Conservation (phyloP, 1,140 invertebrate species). For the Drosophila nannoptera region DNA sequence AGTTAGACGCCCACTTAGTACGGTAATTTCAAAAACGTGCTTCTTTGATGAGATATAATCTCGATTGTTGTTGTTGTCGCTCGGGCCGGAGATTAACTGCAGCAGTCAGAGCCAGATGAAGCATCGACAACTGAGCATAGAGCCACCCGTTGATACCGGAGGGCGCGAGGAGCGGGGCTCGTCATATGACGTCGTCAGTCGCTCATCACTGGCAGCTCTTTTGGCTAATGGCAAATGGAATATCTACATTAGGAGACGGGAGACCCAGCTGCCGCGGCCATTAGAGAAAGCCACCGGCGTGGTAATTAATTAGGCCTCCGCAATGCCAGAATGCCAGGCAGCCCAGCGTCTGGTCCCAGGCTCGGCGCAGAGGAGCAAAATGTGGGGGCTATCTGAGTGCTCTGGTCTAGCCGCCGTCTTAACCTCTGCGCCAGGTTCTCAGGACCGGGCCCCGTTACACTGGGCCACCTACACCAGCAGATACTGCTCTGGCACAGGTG, state of each 20-base stretch:
- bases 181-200: slow-evolving; percentile 15
- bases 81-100: slow-evolving; percentile 69
- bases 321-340: slow-evolving; percentile 40
- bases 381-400: slow-evolving; percentile 23
- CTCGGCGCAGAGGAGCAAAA: no score
- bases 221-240: slow-evolving; percentile 55
- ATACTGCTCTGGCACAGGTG: slow-evolving; percentile 5
- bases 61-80: slow-evolving; percentile 51
- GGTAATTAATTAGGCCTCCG: slow-evolving; percentile 68
- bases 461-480: slow-evolving; percentile 32
- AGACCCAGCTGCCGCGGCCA: slow-evolving; percentile 17
- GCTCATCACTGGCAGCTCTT: slow-evolving; percentile 16
- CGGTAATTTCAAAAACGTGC: slow-evolving; percentile 78
- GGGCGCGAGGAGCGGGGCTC: background rate
- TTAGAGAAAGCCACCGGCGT: slow-evolving; percentile 62
- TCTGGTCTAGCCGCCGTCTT: slow-evolving; percentile 18
- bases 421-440: slow-evolving; percentile 48
- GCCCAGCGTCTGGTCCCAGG: slow-evolving; percentile 5
- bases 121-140: slow-evolving; percentile 9
- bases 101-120: slow-evolving; percentile 37
- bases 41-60: slow-evolving; percentile 77
- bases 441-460: slow-evolving; percentile 38
- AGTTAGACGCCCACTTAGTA: slow-evolving; percentile 79
- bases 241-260: slow-evolving; percentile 67
- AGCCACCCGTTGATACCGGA: no score